Base-by-base conservation (phyloP, 2,113 vertebrate species). In the Holacanthus passer region DNA sequence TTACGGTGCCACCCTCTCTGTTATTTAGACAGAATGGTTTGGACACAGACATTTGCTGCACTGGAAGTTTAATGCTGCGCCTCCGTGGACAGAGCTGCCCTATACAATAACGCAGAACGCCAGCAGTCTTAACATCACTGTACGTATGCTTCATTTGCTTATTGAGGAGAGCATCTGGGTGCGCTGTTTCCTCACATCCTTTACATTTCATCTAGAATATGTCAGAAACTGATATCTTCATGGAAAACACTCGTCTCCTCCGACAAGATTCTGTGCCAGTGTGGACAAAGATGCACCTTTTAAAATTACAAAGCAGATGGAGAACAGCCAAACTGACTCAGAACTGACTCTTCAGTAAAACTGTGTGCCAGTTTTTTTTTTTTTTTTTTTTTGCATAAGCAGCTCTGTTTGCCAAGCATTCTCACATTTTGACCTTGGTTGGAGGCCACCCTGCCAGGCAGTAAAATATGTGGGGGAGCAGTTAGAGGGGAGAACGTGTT, bases 1-100 rank as follows among this genome's bases (percentile, higher is more conserved):
- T 94, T 91, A 91, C 67, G 55, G 85, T 85, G 86, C 84, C 85
- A 81, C 90, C 85, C 85, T 86, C 81, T 59, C 83, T 81, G 86
- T 91, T 89, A 90, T 92, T 90, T 87, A 85, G 77, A 88, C 85
- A 43, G 80, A 89, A 85, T 39, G 69, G 73, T 81, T 78, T 70
- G 86, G 77, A 69, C 90, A 52, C 73, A 88, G 81, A 79, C 70
- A 52, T 85, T 32, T 82, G 78, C 68, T 76, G 75, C 69, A 37
- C 74, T 83, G 63, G 65, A 65, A 74, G 55, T 73, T 50, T 58
- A 76, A 75, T 60, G 70, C 76, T 84, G 19, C 11, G 9, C 56
- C 56, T 79, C 37, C 56, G 13, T 41, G 64, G 63, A 53, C 43
- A 45, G 24, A 6, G 4, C 43, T 65, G 55, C 41, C 47, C 16